phyloP scores from a whole-genome alignment of 2,888 invertebrate genomes.

The Drosophila ezoana region DNA sequence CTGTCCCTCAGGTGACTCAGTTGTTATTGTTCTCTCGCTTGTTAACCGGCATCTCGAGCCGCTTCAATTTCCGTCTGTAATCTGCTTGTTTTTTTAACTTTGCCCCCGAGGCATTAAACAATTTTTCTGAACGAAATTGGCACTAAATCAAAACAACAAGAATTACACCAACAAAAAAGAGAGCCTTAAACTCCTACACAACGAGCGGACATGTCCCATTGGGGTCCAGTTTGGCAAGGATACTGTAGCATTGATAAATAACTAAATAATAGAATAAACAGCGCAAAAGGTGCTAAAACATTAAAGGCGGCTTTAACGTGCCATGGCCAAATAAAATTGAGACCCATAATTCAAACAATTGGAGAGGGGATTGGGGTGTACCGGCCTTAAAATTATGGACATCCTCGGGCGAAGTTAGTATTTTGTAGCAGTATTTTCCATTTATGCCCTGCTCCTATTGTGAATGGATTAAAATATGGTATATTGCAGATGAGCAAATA shows the following conservation, averaged over 20 bases:
- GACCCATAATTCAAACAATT: not conserved
- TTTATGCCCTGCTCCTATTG: not conserved
- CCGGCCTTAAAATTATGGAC: conserved; percentile 24
- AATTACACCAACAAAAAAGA: conserved; percentile 28
- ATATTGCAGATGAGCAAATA: not conserved
- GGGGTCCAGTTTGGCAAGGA: conserved; percentile 33
- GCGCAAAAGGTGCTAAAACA: conserved; percentile 65
- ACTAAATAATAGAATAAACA: conserved; percentile 77
- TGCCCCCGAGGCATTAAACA: conserved; percentile 56
- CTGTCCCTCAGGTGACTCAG: conserved; percentile 46
- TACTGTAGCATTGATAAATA: conserved; percentile 65
- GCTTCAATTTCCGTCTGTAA: conserved; percentile 69
- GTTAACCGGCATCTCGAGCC: conserved; percentile 51
- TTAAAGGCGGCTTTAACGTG: conserved; percentile 54
- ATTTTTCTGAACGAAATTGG: conserved; percentile 74
- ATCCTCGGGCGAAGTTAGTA: conserved; percentile 46
- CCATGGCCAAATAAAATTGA: conserved; percentile 20
- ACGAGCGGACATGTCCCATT: conserved; percentile 35
- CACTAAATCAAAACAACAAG: conserved; percentile 73
- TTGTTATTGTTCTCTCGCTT: conserved; percentile 50
- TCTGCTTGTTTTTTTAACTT: conserved; percentile 61
- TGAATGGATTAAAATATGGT: not conserved
- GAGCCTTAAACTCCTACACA: conserved; percentile 62
- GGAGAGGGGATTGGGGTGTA: not conserved
- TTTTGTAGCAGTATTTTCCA: conserved; percentile 26